Evolutionary conservation across 1,140 invertebrate genomes (phyloP), one percentile per base, ranked within the genome.

Genomic region (Lepidurus apus): DNA sequence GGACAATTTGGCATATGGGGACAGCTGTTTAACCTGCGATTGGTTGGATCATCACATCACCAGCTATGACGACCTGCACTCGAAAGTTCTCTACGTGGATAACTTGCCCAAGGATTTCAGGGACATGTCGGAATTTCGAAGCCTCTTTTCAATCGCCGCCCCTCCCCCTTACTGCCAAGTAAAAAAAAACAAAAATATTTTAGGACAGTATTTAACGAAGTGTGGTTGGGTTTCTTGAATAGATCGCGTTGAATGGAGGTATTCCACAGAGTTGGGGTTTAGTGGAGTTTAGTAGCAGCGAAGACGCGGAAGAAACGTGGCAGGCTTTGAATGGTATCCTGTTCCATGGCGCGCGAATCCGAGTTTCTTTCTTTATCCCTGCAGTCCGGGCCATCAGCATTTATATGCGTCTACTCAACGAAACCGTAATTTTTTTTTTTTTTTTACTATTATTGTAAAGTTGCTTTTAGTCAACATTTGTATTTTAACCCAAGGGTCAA

Each of bases 151-250:
- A 79, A 82, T 82, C 47, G 83, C 87, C 42, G 85, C 86, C 13
- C 89, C 86, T 79, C 88, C 89, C 34, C 86, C 88, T 1, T 90
- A 89, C 82, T 89, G 89, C 82, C 89, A 89, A 86, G 88, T 89
- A 82, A 81, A 47, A 47, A 65, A 65, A 65, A n/a, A 65, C 21
- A 21, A 7, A 65, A 65, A 17, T 26, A 1, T 26, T 26, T 26
- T 47, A 47, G 10, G 17, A 10, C 45, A 47, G 45, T 47, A 47
- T 17, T 11, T 11, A 47, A 47, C 6, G 53, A 65, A 65, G 47
- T 77, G 17, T 21, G 6, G 17, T 17, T 43, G 21, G 17, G 75
- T 81, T 81, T 7, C 75, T 79, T 80, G 79, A 82, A 26, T 82
- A 89, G 88, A 88, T 90, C 82, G 87, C 88, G n/a, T 84, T 88